phyloP scores from a whole-genome alignment of 2,113 vertebrate genomes.

The Sus scrofa region DNA sequence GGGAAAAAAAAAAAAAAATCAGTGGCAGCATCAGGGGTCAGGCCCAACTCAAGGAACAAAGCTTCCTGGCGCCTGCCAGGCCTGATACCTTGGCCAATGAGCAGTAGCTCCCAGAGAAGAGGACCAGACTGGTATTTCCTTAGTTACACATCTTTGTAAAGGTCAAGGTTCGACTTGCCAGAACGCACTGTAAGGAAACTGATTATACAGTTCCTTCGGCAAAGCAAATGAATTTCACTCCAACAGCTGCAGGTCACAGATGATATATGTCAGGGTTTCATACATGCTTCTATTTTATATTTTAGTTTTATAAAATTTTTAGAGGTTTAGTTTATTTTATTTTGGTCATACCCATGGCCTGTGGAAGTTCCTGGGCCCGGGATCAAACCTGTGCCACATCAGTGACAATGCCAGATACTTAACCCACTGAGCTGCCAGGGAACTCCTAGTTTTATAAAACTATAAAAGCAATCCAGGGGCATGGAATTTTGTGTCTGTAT shows the following conservation, averaged over 20 bases:
- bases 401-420: too few species aligned
- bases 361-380: too few species aligned
- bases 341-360: too few species aligned
- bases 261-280: not conserved
- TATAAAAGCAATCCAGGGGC: not conserved
- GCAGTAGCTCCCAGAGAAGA: too few species aligned
- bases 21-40: not conserved
- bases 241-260: not conserved
- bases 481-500: not conserved
- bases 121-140: not conserved
- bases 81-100: fast-evolving
- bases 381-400: too few species aligned
- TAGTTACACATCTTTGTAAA: not conserved
- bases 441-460: not conserved
- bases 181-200: not conserved
- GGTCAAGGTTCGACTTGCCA: not conserved
- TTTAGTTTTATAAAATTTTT: not conserved
- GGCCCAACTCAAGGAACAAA: not conserved
- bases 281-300: not conserved
- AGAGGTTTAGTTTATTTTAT: too few species aligned
- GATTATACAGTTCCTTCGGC: not conserved
- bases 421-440: too few species aligned
- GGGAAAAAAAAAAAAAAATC: not conserved
- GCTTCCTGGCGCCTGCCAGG: fast-evolving
- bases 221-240: not conserved